Conservation (phyloP, 2,113 vertebrate species). For the Montifringilla adamsi region DNA sequence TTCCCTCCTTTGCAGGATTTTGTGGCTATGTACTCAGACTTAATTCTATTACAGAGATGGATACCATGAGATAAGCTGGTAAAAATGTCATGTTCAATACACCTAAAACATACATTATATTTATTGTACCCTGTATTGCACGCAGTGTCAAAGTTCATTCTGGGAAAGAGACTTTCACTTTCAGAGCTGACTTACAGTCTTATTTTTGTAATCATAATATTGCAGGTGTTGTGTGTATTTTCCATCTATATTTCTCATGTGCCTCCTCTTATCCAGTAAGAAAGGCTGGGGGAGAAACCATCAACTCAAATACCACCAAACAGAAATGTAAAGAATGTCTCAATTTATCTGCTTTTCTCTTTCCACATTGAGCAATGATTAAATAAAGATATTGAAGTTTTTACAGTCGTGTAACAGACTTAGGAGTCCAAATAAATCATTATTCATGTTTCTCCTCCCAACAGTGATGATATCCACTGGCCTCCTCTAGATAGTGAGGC, state of each 20-base stretch:
- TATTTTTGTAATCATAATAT: background rate
- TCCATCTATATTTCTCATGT: background rate
- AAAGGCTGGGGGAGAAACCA: background rate
- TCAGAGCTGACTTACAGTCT: background rate
- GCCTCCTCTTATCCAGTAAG: background rate
- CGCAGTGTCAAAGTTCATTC: background rate
- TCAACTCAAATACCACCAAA: background rate
- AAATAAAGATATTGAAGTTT: background rate
- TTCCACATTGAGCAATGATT: background rate
- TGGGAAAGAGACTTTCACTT: background rate
- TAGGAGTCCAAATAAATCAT: background rate
- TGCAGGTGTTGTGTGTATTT: background rate
- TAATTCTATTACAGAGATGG: background rate
- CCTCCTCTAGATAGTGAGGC: background rate
- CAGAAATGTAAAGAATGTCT: background rate
- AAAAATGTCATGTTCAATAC: background rate
- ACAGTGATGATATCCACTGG: background rate
- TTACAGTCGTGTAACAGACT: background rate
- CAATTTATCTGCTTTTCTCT: background rate
- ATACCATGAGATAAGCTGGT: background rate
- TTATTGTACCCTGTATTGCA: background rate
- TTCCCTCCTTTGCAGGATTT: background rate
- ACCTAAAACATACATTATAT: background rate
- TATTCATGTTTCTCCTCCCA: background rate
- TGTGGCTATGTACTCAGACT: background rate